Evolutionary conservation across 1,140 invertebrate genomes (phyloP), one percentile per base, ranked within the genome.

Genomic region (Tyrophagus putrescentiae): DNA sequence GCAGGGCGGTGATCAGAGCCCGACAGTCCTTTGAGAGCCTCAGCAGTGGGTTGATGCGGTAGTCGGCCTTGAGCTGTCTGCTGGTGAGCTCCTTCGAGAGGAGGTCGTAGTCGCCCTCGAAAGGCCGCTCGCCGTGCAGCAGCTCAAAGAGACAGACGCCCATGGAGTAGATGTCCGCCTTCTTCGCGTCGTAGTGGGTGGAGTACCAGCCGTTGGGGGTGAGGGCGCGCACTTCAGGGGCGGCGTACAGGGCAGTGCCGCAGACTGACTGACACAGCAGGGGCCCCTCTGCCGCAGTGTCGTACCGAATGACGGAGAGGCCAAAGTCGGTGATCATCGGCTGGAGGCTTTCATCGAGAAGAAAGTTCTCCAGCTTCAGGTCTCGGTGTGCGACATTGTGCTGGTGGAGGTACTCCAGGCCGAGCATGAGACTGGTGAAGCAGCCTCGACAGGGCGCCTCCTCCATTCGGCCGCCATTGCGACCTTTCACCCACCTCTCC

Each of bases 241-340:
- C 52, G 2, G n/a, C n/a, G 27, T 60, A 60, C 16, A 27, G 7
- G 11, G 13, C 13, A 5, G 58, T 60, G 21, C 58, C 58, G 27
- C 41, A 48, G 1, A 18, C 4, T 6, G 58, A 27, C 9, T 58
- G 4, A 11, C 13, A 18, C n/a, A n/a, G n/a, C n/a, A n/a, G n/a
- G n/a, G n/a, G n/a, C n/a, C n/a, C n/a, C n/a, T n/a, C n/a, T n/a
- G n/a, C n/a, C n/a, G n/a, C n/a, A n/a, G n/a, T n/a, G n/a, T n/a
- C n/a, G n/a, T n/a, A n/a, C n/a, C n/a, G n/a, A 2, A 13, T 13
- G 1, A 41, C 3, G 1, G 58, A 11, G 28, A 60, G 54, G 25
- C 58, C 58, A 59, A 60, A 60, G 39, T 60, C 58, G 18, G 9
- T n/a, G 34, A 60, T 53, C 27, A 41, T 44, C n/a, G 9, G 11